Conservation (phyloP, 2,888 invertebrate genomes). For the Ischnura elegans region DNA sequence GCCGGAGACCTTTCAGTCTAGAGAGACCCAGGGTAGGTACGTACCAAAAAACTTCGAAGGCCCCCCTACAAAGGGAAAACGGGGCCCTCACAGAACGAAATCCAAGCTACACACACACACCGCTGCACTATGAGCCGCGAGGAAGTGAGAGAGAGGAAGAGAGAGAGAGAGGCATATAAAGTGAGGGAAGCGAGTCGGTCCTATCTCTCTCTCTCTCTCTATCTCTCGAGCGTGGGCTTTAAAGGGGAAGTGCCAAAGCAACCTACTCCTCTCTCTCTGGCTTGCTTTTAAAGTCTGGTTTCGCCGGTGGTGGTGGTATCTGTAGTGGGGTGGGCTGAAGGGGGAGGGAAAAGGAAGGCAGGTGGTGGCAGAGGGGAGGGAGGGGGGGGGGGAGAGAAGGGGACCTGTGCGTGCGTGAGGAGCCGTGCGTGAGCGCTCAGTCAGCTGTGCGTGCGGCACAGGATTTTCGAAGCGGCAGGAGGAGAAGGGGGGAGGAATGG, state of each 20-base stretch:
- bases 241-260: constrained; percentile 22
- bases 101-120: not conserved
- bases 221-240: not conserved
- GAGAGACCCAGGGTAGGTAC: not conserved
- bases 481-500: not conserved
- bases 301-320: constrained; percentile 52
- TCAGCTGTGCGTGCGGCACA: constrained; percentile 14
- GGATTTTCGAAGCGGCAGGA: not conserved
- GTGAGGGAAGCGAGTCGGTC: not conserved
- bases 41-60: not conserved
- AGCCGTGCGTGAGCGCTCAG: constrained; percentile 19
- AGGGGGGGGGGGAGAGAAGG: not conserved
- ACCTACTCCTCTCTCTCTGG: not conserved
- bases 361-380: not conserved
- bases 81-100: constrained; percentile 12
- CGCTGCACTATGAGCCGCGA: constrained; percentile 10
- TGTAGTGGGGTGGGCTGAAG: not conserved
- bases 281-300: constrained; percentile 45
- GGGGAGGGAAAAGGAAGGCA: not conserved
- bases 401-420: constrained; percentile 16
- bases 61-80: not conserved
- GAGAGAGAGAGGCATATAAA: not conserved
- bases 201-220: not conserved
- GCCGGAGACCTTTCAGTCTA: not conserved
- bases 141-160: not conserved